These are phyloP conservation scores for Metopolophium dirhodum DNA, from an alignment of 1,140 invertebrate species.

Conservation along the genomic window DNA sequence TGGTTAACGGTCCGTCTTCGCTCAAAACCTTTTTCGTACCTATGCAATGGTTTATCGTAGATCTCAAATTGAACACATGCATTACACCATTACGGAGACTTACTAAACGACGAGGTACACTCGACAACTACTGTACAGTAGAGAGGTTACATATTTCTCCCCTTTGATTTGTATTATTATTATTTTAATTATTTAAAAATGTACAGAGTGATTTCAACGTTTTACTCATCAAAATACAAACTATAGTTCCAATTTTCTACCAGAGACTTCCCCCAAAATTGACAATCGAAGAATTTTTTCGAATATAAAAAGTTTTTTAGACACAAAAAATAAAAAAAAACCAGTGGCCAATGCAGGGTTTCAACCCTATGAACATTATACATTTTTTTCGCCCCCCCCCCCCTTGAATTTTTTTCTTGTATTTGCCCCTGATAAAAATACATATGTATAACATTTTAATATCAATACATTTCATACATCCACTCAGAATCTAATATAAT, in stretches of 20 bases:
- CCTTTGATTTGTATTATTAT: too few relatives aligned
- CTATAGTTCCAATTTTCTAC: not conserved
- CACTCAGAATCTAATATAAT: not conserved
- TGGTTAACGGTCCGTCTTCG: not conserved
- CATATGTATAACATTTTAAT: not conserved
- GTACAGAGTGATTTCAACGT: not conserved
- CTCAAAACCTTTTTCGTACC: not conserved
- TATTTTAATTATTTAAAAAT: too few relatives aligned
- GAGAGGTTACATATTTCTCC: too few relatives aligned
- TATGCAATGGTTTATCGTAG: not conserved
- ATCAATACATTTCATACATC: not conserved
- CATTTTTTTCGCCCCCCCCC: too few relatives aligned
- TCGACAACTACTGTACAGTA: too few relatives aligned
- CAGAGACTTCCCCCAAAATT: not conserved
- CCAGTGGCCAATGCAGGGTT: too few relatives aligned
- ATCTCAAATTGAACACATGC: not conserved
- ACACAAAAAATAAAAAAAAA: not conserved
- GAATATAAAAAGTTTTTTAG: not conserved
- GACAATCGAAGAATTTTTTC: not conserved
- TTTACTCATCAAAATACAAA: not conserved
- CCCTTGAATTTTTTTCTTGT: too few relatives aligned
- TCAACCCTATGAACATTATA: too few relatives aligned
- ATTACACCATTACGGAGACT: not conserved
- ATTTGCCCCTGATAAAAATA: too few relatives aligned
- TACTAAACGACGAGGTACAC: not conserved